Evolutionary conservation across 2,888 invertebrate genomes (phyloP).

Genomic region (Gari tellinella): DNA sequence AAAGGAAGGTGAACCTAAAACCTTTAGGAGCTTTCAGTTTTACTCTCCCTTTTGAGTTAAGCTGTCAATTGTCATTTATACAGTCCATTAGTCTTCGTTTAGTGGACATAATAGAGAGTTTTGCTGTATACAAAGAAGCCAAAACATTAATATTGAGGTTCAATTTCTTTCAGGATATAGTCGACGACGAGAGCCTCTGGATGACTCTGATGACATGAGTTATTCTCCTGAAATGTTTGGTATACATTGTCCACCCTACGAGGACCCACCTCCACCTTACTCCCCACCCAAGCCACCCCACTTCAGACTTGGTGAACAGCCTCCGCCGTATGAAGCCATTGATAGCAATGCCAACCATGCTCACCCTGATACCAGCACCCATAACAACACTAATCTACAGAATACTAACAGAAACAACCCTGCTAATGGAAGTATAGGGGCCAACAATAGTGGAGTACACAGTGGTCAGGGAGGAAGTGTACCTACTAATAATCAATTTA

Average conservation of each 20-base stretch:
- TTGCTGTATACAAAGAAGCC: no score
- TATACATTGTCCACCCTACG: constrained; percentile 80
- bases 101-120: no score
- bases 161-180: constrained; percentile 73
- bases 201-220: constrained; percentile 77
- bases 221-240: constrained; percentile 80
- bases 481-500: constrained; percentile 3
- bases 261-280: constrained; percentile 83
- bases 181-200: constrained; percentile 67
- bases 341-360: constrained; percentile 51
- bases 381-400: constrained; percentile 3
- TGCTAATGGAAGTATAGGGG: background rate
- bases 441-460: background rate
- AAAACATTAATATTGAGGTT: no score
- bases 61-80: no score
- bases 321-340: constrained; percentile 80
- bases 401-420: background rate
- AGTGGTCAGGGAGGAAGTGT: background rate
- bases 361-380: background rate
- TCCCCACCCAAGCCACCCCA: constrained; percentile 81
- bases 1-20: no score
- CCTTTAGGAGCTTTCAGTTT: no score
- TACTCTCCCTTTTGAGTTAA: no score
- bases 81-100: no score
- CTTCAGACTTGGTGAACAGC: constrained; percentile 71